Base-by-base conservation (phyloP, 2,797 vertebrate genomes). In the Orientallactaga sibirica region DNA sequence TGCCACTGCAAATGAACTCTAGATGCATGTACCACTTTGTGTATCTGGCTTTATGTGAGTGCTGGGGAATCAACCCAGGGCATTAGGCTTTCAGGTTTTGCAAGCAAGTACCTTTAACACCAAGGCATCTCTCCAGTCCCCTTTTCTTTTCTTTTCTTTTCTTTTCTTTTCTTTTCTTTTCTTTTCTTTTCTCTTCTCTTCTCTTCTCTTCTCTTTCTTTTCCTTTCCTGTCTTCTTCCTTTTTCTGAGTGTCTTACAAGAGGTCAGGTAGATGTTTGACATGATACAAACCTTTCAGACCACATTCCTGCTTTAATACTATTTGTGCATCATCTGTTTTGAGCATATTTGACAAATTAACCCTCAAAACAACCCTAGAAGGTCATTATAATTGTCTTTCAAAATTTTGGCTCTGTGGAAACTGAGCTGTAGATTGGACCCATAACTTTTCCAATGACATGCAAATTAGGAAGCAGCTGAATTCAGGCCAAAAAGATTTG, bases 221-320 rank as follows among this genome's bases (percentile, higher is more conserved):
- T 48, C 48, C 27, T 25, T 25, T 64, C 22, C 19, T 67, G 27
- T 25, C 22, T 61, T 86, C 37, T 37, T 37, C 33, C 33, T 37
- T 37, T 37, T 37, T 37, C 33, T 37, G 33, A 37, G 33, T 37
- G 33, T 37, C 33, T 37, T 37, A 37, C 33, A 2, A 37, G 33
- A 37, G 33, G 33, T 74, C 27, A 81, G 0, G 37, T 67, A 78
- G 71, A 90, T 66, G 15, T 58, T 81, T 61, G 16, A 24, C 66
- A 20, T 68, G 70, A 68, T 41, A 27, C 6, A 48, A 88, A 78
- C 55, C 81, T 83, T 95, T 66, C 20, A 70, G 22, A 52, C 8
- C 62, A 93, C 62, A 37, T 95, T 18, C 24, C 9, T 62, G 37
- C 64, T 95, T 94, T 94, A 37, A 33, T 84, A 16, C 52, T 70